These are phyloP conservation scores for Acheta domesticus DNA, from an alignment of 2,888 invertebrate genomes.

Conservation along the genomic window DNA sequence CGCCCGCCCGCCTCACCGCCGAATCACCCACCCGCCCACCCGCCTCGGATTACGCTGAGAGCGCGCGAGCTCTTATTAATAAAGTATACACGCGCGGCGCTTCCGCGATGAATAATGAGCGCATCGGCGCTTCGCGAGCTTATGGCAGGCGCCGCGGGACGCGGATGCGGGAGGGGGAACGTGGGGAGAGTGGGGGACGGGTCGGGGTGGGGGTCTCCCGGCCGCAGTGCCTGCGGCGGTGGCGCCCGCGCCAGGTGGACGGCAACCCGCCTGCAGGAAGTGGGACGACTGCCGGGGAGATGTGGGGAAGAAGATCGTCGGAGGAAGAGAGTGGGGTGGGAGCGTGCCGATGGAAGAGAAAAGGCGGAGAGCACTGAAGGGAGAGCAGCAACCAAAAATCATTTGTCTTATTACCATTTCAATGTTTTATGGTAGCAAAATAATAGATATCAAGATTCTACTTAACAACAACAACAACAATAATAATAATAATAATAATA, in stretches of 20 bases:
- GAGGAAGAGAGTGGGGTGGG: too few species aligned
- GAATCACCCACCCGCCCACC: too few species aligned
- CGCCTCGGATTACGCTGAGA: background rate
- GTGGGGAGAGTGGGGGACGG: too few species aligned
- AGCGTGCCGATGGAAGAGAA: too few species aligned
- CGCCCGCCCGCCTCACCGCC: too few species aligned
- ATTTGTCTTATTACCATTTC: too few species aligned
- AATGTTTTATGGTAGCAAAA: too few species aligned
- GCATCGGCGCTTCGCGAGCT: background rate
- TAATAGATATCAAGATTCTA: too few species aligned
- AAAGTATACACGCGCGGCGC: background rate
- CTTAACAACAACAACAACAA: too few species aligned
- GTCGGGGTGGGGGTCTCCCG: slow-evolving; percentile 37
- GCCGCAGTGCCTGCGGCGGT: slow-evolving; percentile 67
- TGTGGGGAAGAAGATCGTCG: slow-evolving; percentile 51
- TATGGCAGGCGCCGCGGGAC: background rate
- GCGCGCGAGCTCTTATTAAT: slow-evolving; percentile 1
- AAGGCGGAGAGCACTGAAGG: too few species aligned
- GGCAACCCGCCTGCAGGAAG: slow-evolving; percentile 60
- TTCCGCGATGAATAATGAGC: background rate
- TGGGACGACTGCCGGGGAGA: slow-evolving; percentile 71
- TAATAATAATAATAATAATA: too few species aligned
- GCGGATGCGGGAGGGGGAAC: background rate
- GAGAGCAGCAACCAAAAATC: too few species aligned
- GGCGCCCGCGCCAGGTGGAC: slow-evolving; percentile 66